phyloP scores from a whole-genome alignment of 2,113 vertebrate species.

The Mola mola region DNA sequence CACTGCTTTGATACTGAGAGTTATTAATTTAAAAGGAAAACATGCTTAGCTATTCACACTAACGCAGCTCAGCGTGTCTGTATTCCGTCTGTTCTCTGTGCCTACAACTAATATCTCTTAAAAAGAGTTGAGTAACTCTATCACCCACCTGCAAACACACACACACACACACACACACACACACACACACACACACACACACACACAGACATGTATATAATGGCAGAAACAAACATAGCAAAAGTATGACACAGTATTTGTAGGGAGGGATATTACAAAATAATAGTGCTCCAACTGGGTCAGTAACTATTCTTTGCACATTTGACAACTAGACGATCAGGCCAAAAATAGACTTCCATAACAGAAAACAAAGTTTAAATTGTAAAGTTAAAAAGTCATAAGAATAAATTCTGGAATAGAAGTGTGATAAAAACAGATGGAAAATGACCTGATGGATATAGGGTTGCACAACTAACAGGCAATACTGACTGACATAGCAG shows the following conservation, averaged over 20 bases:
- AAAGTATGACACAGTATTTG: slow-evolving; percentile 18
- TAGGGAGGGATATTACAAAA: slow-evolving; percentile 9
- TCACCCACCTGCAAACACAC: slow-evolving; percentile 27
- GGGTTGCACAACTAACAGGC: slow-evolving; percentile 10
- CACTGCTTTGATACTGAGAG: slow-evolving; percentile 37
- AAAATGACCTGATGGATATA: neutral
- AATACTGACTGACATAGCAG: slow-evolving; percentile 9
- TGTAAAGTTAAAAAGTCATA: too few relatives aligned
- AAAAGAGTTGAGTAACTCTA: slow-evolving; percentile 46
- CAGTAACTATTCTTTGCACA: too few relatives aligned
- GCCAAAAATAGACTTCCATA: too few relatives aligned
- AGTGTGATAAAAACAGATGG: slow-evolving; percentile 5
- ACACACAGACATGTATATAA: slow-evolving; percentile 9
- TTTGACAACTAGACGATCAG: too few relatives aligned
- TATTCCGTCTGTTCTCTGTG: slow-evolving; percentile 11
- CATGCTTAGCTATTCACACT: slow-evolving; percentile 25
- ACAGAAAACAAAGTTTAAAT: too few relatives aligned
- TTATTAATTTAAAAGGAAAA: slow-evolving; percentile 27
- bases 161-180: neutral
- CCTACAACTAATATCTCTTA: slow-evolving; percentile 26
- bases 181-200: too few relatives aligned
- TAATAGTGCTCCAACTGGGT: neutral
- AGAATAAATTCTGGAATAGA: slow-evolving; percentile 9
- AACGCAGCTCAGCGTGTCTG: slow-evolving; percentile 15
- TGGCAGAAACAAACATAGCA: slow-evolving; percentile 25